Percentiles rank a stretch among this genome's conserved stretches.
phyloP scores from a whole-genome alignment of 2,888 invertebrate genomes.

The Orthosia gothica region DNA sequence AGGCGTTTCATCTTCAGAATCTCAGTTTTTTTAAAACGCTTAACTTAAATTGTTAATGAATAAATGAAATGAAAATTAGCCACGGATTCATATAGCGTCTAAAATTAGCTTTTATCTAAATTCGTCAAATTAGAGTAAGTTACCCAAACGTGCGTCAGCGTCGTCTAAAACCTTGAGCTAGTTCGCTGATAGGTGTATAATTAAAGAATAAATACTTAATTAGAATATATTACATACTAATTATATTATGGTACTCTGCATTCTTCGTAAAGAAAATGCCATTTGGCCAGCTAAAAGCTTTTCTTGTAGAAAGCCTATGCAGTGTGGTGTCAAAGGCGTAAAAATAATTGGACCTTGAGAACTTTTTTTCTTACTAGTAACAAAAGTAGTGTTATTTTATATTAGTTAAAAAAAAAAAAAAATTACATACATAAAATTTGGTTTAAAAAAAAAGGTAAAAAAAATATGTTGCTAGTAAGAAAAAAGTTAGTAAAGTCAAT shows the following conservation, averaged over 20 bases:
- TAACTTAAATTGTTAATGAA: too few relatives aligned
- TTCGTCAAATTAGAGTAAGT: conserved; percentile 17
- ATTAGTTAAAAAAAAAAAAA: too few relatives aligned
- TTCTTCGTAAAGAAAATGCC: background rate
- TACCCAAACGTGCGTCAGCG: too few relatives aligned
- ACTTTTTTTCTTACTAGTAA: too few relatives aligned
- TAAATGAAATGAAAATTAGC: too few relatives aligned
- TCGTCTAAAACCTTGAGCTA: background rate
- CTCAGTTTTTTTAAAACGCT: conserved; percentile 11
- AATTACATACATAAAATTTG: too few relatives aligned
- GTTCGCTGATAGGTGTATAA: conserved; percentile 5
- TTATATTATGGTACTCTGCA: conserved; percentile 7
- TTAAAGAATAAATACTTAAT: conserved; percentile 27
- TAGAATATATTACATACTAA: conserved; percentile 16
- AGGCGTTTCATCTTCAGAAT: conserved; percentile 1
- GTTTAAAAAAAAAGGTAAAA: too few relatives aligned
- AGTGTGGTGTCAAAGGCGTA: background rate
- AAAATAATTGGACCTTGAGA: too few relatives aligned
- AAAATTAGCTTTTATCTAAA: conserved; percentile 19
- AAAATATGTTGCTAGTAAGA: too few relatives aligned
- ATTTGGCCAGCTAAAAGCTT: background rate
- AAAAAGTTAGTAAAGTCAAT: too few relatives aligned
- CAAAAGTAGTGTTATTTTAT: too few relatives aligned
- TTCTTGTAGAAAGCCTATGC: background rate
- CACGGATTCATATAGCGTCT: conserved; percentile 4